Conservation (phyloP, 2,797 vertebrate species). For the Notoglanidium macrostoma region DNA sequence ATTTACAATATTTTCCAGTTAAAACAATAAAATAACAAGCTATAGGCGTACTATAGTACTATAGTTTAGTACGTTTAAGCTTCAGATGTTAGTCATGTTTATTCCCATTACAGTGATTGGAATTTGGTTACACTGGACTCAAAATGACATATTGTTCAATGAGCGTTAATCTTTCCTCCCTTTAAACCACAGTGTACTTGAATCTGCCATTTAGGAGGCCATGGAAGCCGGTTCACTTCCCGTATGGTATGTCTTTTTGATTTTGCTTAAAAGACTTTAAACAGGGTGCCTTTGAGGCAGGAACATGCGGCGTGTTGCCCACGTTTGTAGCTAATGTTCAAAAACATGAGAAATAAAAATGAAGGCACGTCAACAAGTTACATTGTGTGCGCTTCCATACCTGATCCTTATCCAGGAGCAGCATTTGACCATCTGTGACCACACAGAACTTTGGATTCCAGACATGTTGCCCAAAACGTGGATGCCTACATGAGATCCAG, state of each 20-base stretch:
- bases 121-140: neutral
- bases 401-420: conserved; percentile 77
- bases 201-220: neutral
- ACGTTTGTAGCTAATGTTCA: neutral
- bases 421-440: conserved; percentile 74
- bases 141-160: neutral
- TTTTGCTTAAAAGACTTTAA: neutral
- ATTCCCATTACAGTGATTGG: neutral
- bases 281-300: neutral
- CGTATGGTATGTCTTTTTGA: neutral
- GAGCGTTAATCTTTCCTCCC: neutral
- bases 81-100: neutral
- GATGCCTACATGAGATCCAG: conserved; percentile 70
- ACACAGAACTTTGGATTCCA: conserved; percentile 76
- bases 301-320: neutral
- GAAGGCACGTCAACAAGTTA: neutral
- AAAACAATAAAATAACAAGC: neutral
- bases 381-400: conserved; percentile 55
- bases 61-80: neutral
- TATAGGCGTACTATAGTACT: too few species aligned
- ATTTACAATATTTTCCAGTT: neutral
- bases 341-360: neutral
- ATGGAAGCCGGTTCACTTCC: neutral
- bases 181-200: neutral
- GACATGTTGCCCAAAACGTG: conserved; percentile 67